A percentile compares a stretch with the other conserved stretches of the same genome.
These are phyloP conservation scores for Dreissena polymorpha DNA, from an alignment of 1,140 invertebrate species.

Conservation along the genomic window DNA sequence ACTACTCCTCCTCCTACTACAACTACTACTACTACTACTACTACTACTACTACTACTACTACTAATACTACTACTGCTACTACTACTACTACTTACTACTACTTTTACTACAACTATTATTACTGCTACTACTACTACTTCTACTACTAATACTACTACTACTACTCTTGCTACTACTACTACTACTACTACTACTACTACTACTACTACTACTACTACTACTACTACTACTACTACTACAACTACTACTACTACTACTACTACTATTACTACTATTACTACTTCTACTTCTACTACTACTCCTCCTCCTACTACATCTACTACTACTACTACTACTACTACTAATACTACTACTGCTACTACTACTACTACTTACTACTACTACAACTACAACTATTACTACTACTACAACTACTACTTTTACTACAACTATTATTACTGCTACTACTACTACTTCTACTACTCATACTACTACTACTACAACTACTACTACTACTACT, in stretches of 20 bases:
- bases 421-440: no score
- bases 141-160: background rate
- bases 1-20: background rate
- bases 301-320: background rate
- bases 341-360: background rate
- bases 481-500: background rate
- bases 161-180: slow-evolving; percentile 1
- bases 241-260: background rate
- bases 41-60: slow-evolving; percentile 1
- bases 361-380: background rate
- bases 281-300: background rate
- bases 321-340: slow-evolving; percentile 2
- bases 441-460: no score
- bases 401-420: no score
- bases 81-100: no score
- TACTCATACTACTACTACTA: background rate
- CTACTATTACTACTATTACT: background rate
- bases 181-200: background rate
- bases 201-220: background rate
- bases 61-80: background rate
- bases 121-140: no score
- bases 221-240: background rate
- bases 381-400: no score
- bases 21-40: background rate
- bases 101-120: no score